These are phyloP conservation scores for Bagarius yarrelli DNA, from an alignment of 2,113 vertebrate species.

Conservation along the genomic window DNA sequence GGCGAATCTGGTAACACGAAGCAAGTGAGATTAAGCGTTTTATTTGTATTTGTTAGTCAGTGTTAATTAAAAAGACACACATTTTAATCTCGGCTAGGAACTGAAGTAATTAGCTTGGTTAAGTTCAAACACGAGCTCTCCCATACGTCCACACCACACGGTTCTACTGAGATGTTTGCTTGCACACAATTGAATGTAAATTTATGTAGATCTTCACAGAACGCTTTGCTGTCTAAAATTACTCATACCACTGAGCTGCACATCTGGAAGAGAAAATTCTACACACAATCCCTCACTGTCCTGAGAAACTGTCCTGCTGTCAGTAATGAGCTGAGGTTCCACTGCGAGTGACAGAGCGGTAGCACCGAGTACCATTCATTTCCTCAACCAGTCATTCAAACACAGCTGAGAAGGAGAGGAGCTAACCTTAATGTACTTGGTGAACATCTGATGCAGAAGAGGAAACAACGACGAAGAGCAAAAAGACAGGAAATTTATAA, in stretches of 20 bases:
- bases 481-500: neutral
- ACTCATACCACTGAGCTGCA: neutral
- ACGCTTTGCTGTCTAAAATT: neutral
- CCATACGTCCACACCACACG: neutral
- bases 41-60: neutral
- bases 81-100: no score
- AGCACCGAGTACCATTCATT: conserved; percentile 30
- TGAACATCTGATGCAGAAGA: conserved; percentile 98
- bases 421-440: conserved; percentile 99
- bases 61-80: conserved; percentile 1
- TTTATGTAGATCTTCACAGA: neutral
- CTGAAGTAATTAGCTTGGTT: neutral
- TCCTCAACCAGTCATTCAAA: conserved; percentile 56
- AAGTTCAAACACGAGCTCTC: neutral
- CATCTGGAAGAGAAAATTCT: neutral
- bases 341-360: neutral
- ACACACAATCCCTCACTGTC: neutral
- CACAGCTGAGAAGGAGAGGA: conserved; percentile 74
- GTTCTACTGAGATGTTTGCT: neutral
- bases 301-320: neutral
- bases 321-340: neutral
- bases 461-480: conserved; percentile 58
- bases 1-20: neutral
- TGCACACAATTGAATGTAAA: neutral
- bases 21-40: neutral